Conservation (phyloP, 2,113 vertebrate genomes). For the Seriola rivoliana region DNA sequence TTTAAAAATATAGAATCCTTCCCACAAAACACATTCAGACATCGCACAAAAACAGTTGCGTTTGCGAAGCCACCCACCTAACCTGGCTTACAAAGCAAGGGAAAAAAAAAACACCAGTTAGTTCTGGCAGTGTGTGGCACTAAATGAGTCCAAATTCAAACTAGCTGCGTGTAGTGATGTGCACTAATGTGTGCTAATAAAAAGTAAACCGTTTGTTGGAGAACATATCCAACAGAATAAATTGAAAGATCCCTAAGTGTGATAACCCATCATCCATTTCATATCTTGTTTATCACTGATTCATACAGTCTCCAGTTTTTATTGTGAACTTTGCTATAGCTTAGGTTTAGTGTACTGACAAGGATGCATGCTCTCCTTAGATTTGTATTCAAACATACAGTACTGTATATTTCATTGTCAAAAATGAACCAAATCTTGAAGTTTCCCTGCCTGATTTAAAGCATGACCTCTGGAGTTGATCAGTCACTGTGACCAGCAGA, state of each 20-base stretch:
- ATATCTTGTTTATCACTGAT: background rate
- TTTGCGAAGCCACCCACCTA: conserved; percentile 4
- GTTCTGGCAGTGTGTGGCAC: background rate
- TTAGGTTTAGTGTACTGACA: background rate
- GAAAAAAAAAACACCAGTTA: conserved; percentile 2
- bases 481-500: conserved; percentile 34
- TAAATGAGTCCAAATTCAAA: conserved; percentile 25
- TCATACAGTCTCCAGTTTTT: background rate
- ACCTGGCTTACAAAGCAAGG: background rate
- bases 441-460: conserved; percentile 21
- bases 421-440: background rate
- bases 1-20: conserved; percentile 8
- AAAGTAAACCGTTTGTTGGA: background rate
- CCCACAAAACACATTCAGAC: background rate
- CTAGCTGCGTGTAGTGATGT: background rate
- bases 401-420: background rate
- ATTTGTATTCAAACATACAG: conserved; percentile 13
- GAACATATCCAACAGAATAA: background rate
- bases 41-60: background rate
- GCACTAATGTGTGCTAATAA: background rate
- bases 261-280: background rate
- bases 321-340: background rate
- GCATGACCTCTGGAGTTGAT: conserved; percentile 23
- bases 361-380: background rate
- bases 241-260: background rate